A percentile compares a stretch with the other conserved stretches of the same genome.
Evolutionary conservation across 2,113 vertebrate genomes (phyloP).

Genomic region (Panthera leo): DNA sequence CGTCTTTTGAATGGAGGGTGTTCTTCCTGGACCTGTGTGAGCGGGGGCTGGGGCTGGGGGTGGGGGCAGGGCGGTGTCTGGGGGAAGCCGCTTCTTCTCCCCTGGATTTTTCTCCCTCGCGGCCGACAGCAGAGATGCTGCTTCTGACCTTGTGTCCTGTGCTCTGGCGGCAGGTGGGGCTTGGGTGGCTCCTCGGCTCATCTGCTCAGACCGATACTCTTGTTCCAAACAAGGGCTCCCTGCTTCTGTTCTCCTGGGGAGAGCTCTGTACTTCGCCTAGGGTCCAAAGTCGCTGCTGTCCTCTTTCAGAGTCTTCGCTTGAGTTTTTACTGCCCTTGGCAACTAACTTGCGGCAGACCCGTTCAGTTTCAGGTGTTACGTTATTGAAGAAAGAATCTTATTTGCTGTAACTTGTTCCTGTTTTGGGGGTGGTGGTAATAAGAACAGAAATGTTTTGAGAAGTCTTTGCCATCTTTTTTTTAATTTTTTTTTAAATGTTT

Average conservation of each 20-base stretch:
- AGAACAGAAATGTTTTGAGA: not conserved
- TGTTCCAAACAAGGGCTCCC: too few species aligned
- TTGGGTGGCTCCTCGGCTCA: not conserved
- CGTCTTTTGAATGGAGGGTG: not conserved
- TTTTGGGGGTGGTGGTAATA: not conserved
- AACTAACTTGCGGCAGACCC: not conserved
- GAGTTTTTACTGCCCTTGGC: not conserved
- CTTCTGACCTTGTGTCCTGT: not conserved
- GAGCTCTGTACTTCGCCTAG: accelerated
- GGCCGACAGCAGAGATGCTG: not conserved
- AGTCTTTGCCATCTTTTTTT: not conserved
- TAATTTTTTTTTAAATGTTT: too few species aligned
- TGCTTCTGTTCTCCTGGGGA: not conserved
- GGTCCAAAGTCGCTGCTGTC: accelerated
- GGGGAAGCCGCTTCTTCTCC: not conserved
- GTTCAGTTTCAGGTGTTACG: not conserved
- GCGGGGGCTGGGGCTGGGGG: not conserved
- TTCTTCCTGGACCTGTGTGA: not conserved
- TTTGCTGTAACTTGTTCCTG: not conserved
- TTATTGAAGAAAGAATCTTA: not conserved
- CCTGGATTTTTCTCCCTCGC: accelerated
- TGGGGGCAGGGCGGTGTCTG: accelerated
- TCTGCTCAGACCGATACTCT: accelerated
- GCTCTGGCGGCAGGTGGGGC: not conserved
- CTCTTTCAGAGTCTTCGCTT: not conserved